Conservation (phyloP, 2,113 vertebrate genomes). For the Onychorhynchus coronatus region DNA sequence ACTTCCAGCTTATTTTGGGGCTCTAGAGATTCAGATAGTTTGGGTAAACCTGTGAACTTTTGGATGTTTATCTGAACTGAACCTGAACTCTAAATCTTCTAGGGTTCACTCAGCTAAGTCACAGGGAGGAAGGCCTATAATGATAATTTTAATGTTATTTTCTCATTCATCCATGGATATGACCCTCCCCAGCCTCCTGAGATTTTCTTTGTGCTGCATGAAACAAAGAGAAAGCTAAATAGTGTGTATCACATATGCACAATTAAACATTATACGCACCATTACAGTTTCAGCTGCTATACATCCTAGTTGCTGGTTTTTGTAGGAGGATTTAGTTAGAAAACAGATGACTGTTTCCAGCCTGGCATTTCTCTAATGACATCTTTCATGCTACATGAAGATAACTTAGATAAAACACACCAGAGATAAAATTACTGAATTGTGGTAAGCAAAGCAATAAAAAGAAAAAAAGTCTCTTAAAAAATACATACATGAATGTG, state of each 20-base stretch:
- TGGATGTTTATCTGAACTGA: conserved; percentile 69
- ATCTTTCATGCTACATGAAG: not conserved
- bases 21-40: conserved; percentile 44
- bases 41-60: conserved; percentile 61
- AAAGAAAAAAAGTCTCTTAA: not conserved
- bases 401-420: not conserved
- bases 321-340: not conserved
- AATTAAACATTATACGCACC: conserved; percentile 4
- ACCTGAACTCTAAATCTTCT: conserved; percentile 63
- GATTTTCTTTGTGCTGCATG: conserved; percentile 10
- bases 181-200: conserved; percentile 2
- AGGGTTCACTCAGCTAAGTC: conserved; percentile 37
- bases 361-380: not conserved
- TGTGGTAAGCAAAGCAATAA: not conserved
- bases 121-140: conserved; percentile 54
- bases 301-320: not conserved
- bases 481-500: not conserved
- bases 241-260: not conserved
- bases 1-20: conserved; percentile 10
- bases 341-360: not conserved
- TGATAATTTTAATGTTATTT: conserved; percentile 59
- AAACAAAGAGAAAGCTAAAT: conserved; percentile 33
- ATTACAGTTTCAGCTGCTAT: conserved; percentile 2
- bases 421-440: not conserved
- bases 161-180: conserved; percentile 17